These are phyloP conservation scores for Epinephelus fuscoguttatus DNA, from an alignment of 2,113 vertebrate species.

Conservation along the genomic window DNA sequence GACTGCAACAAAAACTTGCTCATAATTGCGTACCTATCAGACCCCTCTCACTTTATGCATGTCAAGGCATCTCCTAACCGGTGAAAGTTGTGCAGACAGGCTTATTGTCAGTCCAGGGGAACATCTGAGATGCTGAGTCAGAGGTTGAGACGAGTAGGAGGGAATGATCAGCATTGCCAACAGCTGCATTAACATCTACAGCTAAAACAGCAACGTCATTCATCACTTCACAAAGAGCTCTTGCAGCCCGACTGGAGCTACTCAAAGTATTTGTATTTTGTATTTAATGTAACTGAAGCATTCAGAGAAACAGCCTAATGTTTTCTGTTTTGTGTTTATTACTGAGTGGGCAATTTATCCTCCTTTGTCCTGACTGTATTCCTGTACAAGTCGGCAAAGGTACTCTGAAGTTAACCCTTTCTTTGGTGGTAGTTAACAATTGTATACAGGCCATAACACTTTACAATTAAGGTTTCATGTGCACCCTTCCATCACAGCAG, in stretches of 20 bases:
- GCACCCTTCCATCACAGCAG: background rate
- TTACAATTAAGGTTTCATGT: background rate
- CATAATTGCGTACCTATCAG: background rate
- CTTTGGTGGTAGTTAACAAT: background rate
- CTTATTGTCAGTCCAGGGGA: background rate
- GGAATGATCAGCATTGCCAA: constrained; percentile 52
- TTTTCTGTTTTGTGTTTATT: background rate
- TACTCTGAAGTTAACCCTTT: background rate
- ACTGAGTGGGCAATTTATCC: constrained; percentile 28
- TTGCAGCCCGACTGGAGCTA: constrained; percentile 16
- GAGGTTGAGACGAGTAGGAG: constrained; percentile 25
- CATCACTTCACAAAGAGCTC: constrained; percentile 41
- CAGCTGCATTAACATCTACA: constrained; percentile 52
- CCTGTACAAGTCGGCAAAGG: background rate
- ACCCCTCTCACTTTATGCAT: background rate
- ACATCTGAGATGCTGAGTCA: constrained; percentile 17
- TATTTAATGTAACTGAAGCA: constrained; percentile 24
- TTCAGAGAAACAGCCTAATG: constrained; percentile 5
- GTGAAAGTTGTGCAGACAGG: background rate
- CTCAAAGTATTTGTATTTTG: constrained; percentile 26
- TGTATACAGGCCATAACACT: too few species aligned
- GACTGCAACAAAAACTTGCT: background rate
- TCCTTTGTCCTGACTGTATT: constrained; percentile 9
- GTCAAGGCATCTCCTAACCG: background rate
- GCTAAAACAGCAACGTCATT: constrained; percentile 41